phyloP scores from a whole-genome alignment of 2,888 invertebrate genomes.

The Clunio marinus region DNA sequence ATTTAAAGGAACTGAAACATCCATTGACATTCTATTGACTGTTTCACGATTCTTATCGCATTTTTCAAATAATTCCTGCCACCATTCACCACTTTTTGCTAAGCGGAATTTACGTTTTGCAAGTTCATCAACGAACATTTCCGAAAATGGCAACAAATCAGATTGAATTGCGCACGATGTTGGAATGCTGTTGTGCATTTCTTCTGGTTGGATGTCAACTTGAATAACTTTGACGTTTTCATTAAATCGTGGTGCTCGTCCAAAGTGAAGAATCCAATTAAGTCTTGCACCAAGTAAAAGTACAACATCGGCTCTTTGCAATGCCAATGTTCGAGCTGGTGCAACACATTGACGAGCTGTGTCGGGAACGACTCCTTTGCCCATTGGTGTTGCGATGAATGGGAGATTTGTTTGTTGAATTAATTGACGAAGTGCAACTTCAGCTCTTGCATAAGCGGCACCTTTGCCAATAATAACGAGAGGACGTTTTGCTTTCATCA shows the following conservation, averaged over 20 bases:
- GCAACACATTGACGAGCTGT: constrained; percentile 70
- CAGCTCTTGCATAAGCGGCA: constrained; percentile 76
- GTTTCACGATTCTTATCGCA: constrained; percentile 67
- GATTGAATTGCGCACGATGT: constrained; percentile 78
- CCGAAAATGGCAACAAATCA: constrained; percentile 71
- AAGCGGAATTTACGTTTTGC: constrained; percentile 59
- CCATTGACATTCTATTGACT: constrained; percentile 66
- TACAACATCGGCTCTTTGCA: constrained; percentile 84
- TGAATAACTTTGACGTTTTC: constrained; percentile 84
- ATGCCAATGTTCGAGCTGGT: constrained; percentile 78
- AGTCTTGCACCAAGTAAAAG: constrained; percentile 84
- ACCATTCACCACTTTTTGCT: constrained; percentile 63
- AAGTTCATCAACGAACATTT: constrained; percentile 59
- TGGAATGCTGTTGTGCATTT: constrained; percentile 83
- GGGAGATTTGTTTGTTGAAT: constrained; percentile 72
- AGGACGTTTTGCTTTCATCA: constrained; percentile 73
- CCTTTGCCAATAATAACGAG: constrained; percentile 89
- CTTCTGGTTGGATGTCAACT: constrained; percentile 84
- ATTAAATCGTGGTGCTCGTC: constrained; percentile 77
- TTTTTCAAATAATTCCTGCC: constrained; percentile 66
- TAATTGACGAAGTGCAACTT: constrained; percentile 64
- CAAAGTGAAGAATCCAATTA: constrained; percentile 98
- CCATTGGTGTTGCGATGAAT: constrained; percentile 94
- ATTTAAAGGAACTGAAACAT: constrained; percentile 75
- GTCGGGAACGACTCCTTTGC: constrained; percentile 75